Evolutionary conservation across 2,888 invertebrate species (phyloP).

Genomic region (Apotomis capreana): DNA sequence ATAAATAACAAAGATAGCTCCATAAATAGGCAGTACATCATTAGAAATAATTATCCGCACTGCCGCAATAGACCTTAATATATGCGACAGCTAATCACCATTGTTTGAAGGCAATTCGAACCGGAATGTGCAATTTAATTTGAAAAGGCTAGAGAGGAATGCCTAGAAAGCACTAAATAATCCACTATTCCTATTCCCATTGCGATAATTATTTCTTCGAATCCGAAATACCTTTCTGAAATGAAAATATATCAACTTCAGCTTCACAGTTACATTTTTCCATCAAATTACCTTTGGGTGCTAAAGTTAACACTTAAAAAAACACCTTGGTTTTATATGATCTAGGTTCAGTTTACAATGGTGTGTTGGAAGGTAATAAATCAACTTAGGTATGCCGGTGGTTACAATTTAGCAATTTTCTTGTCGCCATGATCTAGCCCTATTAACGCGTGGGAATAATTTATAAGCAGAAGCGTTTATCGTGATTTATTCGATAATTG

Average conservation of each 20-base stretch:
- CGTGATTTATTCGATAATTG: slow-evolving; percentile 26
- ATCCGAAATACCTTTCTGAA: slow-evolving; percentile 52
- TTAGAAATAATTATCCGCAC: slow-evolving; percentile 20
- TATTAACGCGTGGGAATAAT: slow-evolving; percentile 39
- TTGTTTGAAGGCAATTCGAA: slow-evolving; percentile 23
- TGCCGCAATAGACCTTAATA: slow-evolving; percentile 15
- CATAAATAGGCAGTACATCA: slow-evolving; percentile 24
- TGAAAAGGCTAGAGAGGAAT: slow-evolving; percentile 19
- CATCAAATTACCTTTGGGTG: slow-evolving; percentile 49
- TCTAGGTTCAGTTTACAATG: slow-evolving; percentile 33
- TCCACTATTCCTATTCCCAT: slow-evolving; percentile 36
- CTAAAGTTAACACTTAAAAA: neutral
- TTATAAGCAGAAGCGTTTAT: slow-evolving; percentile 34
- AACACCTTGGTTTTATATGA: neutral
- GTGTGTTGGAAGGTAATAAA: slow-evolving; percentile 54
- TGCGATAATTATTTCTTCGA: slow-evolving; percentile 48
- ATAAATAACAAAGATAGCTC: slow-evolving; percentile 31
- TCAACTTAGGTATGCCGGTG: slow-evolving; percentile 67
- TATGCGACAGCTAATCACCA: slow-evolving; percentile 28
- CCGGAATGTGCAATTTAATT: slow-evolving; percentile 16
- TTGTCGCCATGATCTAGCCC: slow-evolving; percentile 61
- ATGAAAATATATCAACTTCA: slow-evolving; percentile 65
- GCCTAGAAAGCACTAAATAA: slow-evolving; percentile 21
- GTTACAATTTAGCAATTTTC: slow-evolving; percentile 74
- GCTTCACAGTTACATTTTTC: slow-evolving; percentile 59